Conservation (phyloP, 2,113 vertebrate species). For the Gadus macrocephalus region DNA sequence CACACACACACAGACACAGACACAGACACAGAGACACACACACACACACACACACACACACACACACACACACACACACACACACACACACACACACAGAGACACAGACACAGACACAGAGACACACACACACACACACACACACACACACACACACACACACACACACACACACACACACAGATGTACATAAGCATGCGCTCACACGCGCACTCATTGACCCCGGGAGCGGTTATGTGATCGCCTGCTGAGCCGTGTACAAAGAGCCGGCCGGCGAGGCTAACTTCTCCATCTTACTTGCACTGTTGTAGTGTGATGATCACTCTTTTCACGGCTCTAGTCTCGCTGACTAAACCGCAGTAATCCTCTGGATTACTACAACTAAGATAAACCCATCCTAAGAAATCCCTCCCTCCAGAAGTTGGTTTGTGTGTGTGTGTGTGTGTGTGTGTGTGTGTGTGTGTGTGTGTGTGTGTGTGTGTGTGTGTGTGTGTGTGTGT, state of each 20-base stretch:
- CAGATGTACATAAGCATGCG: conserved; percentile 1
- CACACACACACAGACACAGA: too few species aligned
- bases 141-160: too few species aligned
- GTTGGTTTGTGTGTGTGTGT: not conserved
- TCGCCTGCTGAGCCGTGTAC: conserved; percentile 27
- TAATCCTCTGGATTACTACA: conserved; percentile 16
- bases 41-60: too few species aligned
- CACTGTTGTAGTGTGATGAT: conserved; percentile 9
- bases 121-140: not conserved
- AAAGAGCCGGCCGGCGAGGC: conserved; percentile 19
- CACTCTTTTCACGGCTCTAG: conserved; percentile 9
- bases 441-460: not conserved
- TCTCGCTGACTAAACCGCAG: conserved; percentile 1
- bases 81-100: conserved; percentile 8
- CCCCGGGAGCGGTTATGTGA: conserved; percentile 37
- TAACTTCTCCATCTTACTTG: conserved; percentile 11
- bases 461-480: not conserved
- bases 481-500: not conserved
- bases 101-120: not conserved
- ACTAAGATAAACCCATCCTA: not conserved
- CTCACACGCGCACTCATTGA: conserved; percentile 28
- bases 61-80: not conserved
- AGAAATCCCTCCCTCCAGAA: conserved; percentile 9
- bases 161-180: not conserved
- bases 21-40: too few species aligned